Evolutionary conservation across 2,888 invertebrate genomes (phyloP).

Genomic region (Aleiodes leptofemur): DNA sequence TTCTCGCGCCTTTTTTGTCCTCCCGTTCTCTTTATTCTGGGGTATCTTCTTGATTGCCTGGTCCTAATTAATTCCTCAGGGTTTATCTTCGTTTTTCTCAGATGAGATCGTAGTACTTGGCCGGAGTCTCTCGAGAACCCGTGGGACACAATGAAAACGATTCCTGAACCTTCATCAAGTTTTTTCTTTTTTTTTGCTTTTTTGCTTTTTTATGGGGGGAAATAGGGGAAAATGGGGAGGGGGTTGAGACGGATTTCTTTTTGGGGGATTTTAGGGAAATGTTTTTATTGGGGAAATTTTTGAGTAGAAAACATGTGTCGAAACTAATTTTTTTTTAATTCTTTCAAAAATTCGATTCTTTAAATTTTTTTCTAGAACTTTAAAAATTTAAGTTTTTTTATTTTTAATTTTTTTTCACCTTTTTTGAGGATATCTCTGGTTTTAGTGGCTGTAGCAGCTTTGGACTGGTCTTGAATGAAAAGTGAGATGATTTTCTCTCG

Average conservation of each 20-base stretch:
- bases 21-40: slow-evolving; percentile 52
- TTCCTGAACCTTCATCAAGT: background rate
- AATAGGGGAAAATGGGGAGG: no score
- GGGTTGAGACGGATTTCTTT: no score
- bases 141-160: slow-evolving; percentile 15
- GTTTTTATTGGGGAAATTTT: background rate
- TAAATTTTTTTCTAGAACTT: background rate
- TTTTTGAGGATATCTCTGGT: no score
- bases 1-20: slow-evolving; percentile 69
- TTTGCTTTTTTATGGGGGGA: background rate
- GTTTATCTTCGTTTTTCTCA: slow-evolving; percentile 68
- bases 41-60: slow-evolving; percentile 72
- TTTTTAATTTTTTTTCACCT: no score
- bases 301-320: background rate
- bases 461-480: no score
- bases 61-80: slow-evolving; percentile 73
- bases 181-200: background rate
- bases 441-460: no score
- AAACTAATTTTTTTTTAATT: no score
- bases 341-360: no score
- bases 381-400: background rate
- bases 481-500: no score
- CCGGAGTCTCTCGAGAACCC: slow-evolving; percentile 1
- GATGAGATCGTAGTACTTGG: slow-evolving; percentile 32
- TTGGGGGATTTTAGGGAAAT: no score